phyloP scores from a whole-genome alignment of 2,113 vertebrate species.

The Neolamprologus cancellatus region DNA sequence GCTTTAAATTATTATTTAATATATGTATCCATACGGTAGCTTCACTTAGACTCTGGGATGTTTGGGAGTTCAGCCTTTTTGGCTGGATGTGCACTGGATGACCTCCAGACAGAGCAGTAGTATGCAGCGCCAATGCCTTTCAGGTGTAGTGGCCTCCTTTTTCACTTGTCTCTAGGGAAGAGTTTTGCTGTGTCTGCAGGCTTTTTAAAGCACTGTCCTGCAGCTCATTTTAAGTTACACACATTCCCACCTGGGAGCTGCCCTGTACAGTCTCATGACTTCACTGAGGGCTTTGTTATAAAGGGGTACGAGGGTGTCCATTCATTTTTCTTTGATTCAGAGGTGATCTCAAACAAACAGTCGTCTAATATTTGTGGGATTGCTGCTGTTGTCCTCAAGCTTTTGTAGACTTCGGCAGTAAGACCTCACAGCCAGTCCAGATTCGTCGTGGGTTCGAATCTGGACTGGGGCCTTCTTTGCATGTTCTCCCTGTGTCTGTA shows the following conservation, averaged over 20 bases:
- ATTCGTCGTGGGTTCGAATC: accelerated
- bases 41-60: not conserved
- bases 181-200: not conserved
- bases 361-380: not conserved
- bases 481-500: not conserved
- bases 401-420: accelerated
- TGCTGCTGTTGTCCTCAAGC: not conserved
- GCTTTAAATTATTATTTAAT: not conserved
- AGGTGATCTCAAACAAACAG: not conserved
- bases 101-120: not conserved
- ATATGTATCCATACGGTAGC: accelerated
- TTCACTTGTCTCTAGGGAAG: not conserved
- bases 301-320: not conserved
- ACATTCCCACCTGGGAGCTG: slow-evolving; percentile 21
- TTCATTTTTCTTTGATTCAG: not conserved
- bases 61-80: not conserved
- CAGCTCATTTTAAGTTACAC: slow-evolving; percentile 9
- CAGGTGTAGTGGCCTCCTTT: not conserved
- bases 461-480: not conserved
- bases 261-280: not conserved
- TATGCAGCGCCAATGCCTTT: not conserved
- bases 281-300: not conserved
- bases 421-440: not conserved
- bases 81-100: not conserved
- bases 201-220: not conserved